A percentile compares a stretch with the other conserved stretches of the same genome.
Conservation (phyloP, 2,113 vertebrate genomes). For the Seriola dumerili region DNA sequence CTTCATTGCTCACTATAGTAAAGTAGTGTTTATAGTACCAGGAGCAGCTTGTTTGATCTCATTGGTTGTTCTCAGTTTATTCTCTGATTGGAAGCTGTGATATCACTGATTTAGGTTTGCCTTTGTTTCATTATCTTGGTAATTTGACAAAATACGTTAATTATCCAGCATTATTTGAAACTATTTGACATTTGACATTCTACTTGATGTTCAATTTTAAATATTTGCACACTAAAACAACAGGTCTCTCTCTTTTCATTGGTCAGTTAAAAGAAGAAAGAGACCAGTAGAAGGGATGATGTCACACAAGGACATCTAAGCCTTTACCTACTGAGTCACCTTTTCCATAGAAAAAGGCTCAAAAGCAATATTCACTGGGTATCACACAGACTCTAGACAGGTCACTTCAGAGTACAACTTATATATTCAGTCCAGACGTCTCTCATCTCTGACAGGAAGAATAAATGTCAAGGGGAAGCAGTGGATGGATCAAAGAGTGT, state of each 20-base stretch:
- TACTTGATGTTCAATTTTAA: too few relatives aligned
- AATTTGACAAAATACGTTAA: too few relatives aligned
- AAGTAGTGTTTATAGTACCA: too few relatives aligned
- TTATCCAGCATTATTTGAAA: too few relatives aligned
- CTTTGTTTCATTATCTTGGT: too few relatives aligned
- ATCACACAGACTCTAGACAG: background rate
- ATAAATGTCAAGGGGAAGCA: background rate
- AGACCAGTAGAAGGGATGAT: background rate
- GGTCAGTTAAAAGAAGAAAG: background rate
- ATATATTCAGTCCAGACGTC: background rate
- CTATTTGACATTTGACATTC: too few relatives aligned
- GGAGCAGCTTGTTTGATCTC: too few relatives aligned
- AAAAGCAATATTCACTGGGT: background rate
- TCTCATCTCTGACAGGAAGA: background rate
- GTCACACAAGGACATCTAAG: background rate
- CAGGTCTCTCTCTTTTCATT: background rate
- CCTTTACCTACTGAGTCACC: background rate
- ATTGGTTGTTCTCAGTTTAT: too few relatives aligned
- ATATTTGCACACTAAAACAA: too few relatives aligned
- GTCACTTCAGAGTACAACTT: background rate
- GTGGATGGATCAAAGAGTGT: conserved; percentile 28
- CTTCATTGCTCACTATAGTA: too few relatives aligned
- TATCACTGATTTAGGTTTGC: too few relatives aligned
- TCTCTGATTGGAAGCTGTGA: too few relatives aligned
- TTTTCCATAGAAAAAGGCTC: background rate